Evolutionary conservation across 2,113 vertebrate species (phyloP).

Genomic region (Saguinus midas): DNA sequence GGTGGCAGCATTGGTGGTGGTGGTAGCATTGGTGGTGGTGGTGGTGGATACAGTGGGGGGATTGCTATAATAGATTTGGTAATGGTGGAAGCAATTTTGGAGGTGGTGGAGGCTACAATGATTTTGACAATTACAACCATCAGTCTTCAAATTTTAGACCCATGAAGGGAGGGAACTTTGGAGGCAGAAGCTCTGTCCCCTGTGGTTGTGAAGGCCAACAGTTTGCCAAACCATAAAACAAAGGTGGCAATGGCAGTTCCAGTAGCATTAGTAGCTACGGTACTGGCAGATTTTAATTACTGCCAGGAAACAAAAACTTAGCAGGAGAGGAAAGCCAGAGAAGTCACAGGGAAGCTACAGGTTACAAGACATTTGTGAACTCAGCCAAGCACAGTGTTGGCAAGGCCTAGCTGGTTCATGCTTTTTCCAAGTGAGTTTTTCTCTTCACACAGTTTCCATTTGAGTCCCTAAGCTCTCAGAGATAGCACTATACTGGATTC

Average conservation of each 20-base stretch:
- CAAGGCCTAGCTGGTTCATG: too few relatives aligned
- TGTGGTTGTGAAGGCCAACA: not conserved
- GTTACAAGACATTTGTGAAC: constrained; percentile 93
- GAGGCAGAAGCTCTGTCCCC: not conserved
- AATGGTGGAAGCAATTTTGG: too few relatives aligned
- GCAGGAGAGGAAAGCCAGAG: constrained; percentile 94
- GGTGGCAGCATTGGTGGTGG: too few relatives aligned
- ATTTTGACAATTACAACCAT: too few relatives aligned
- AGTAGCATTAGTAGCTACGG: not conserved
- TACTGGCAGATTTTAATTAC: not conserved
- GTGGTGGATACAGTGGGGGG: too few relatives aligned
- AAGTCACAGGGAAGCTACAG: constrained; percentile 96
- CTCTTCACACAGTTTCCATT: not conserved
- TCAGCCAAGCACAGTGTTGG: constrained; percentile 85
- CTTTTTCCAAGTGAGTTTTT: not conserved
- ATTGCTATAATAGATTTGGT: too few relatives aligned
- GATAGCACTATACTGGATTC: not conserved
- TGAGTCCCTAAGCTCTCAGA: not conserved
- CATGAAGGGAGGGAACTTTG: too few relatives aligned
- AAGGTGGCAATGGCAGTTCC: not conserved
- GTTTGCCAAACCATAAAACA: not conserved
- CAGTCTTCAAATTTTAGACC: too few relatives aligned
- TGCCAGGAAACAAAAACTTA: constrained; percentile 96
- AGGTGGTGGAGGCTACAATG: too few relatives aligned
- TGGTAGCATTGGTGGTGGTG: too few relatives aligned